Base-by-base conservation (phyloP, 2,888 invertebrate genomes). In the Nomada lathburiana region DNA sequence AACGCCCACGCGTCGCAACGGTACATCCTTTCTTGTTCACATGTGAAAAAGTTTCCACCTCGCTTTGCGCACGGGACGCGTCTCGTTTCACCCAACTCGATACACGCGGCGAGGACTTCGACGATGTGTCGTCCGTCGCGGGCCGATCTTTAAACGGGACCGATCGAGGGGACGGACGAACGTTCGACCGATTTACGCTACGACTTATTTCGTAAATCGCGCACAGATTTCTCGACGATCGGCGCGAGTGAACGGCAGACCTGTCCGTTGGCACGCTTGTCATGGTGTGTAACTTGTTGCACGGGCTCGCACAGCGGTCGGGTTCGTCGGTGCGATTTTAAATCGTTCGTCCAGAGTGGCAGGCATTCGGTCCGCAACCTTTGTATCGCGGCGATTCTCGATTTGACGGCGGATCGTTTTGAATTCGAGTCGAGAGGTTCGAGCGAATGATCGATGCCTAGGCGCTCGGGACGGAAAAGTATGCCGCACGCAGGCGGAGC, bases 231-330 rank as follows among this genome's bases (percentile, higher is more conserved):
- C n/a, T 23, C 7, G 50, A 18, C 26, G 82, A 80, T 75, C 70
- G 55, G 59, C 67, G 47, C 29, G 71, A 53, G 57, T 72, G 71
- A 78, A 53, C 47, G 59, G 42, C 62, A 60, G 64, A 44, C 62
- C 57, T 64, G 60, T 77, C 73, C 60, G 69, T 79, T 20, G 74
- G 64, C 78, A 69, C 60, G 84, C 76, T 72, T 69, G 76, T 80
- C 76, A 80, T 88, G 84, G 88, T 84, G 88, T 81, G 70, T 87
- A 87, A 87, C 87, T 87, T 87, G 87, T 87, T 87, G 87, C 87
- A 73, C 87, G 77, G 72, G 55, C 70, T 74, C 64, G 81, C 65
- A 76, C 67, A 70, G 79, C 53, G 70, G 73, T 57, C 63, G 52
- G 26, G 52, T 74, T 84, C 79, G 62, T 70, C 67, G 44, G n/a